These are phyloP conservation scores for Dendrocopos noguchii DNA, from an alignment of 2,113 vertebrate species.

Conservation along the genomic window DNA sequence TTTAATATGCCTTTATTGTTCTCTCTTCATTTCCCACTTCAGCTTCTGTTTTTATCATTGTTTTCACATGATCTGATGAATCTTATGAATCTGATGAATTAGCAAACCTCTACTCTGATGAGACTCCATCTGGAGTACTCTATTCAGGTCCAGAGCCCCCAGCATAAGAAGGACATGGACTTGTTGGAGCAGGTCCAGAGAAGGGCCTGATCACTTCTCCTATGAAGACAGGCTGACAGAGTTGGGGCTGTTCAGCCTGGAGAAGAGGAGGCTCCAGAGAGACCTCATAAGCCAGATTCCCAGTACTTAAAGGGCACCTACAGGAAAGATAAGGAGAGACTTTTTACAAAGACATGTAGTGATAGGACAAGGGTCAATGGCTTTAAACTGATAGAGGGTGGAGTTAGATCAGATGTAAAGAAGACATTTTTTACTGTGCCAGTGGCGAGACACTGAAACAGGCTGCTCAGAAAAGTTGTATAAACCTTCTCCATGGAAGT, in stretches of 20 bases:
- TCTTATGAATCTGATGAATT: not conserved
- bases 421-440: not conserved
- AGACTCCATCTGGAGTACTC: not conserved
- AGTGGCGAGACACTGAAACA: too few relatives aligned
- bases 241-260: not conserved
- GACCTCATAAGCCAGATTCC: not conserved
- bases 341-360: not conserved
- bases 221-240: not conserved
- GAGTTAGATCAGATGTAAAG: not conserved
- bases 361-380: not conserved
- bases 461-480: not conserved
- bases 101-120: not conserved
- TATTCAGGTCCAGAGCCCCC: not conserved
- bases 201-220: not conserved
- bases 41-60: not conserved
- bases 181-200: not conserved
- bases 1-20: not conserved
- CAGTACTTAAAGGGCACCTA: not conserved
- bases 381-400: not conserved
- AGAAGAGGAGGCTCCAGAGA: not conserved
- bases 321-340: not conserved
- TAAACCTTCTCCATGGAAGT: not conserved
- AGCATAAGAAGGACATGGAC: not conserved
- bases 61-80: not conserved
- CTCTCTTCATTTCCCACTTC: not conserved